These are phyloP conservation scores for Drosophila funebris DNA, from an alignment of 1,140 invertebrate genomes.

Conservation along the genomic window DNA sequence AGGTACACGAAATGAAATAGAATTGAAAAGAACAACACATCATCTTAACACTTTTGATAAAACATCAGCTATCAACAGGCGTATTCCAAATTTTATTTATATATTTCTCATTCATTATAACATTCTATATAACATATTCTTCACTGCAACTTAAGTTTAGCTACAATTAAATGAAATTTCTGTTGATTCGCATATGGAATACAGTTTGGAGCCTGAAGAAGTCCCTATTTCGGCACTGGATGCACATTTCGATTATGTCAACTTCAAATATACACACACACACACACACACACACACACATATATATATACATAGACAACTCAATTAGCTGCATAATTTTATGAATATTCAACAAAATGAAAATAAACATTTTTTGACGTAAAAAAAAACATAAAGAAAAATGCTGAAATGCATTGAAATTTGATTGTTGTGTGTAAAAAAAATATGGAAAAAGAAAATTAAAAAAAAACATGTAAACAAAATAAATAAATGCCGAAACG, in stretches of 20 bases:
- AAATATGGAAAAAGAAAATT: too few species aligned
- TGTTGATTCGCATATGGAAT: background rate
- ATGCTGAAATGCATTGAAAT: constrained; percentile 21
- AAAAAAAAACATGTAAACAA: constrained; percentile 18
- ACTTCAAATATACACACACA: background rate
- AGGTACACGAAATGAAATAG: background rate
- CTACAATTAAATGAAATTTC: background rate
- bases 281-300: constrained; percentile 11
- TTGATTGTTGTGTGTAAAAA: constrained; percentile 62
- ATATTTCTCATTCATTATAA: too few species aligned
- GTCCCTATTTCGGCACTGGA: background rate
- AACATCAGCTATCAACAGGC: background rate
- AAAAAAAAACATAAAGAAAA: background rate
- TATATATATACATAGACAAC: constrained; percentile 12
- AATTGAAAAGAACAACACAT: background rate
- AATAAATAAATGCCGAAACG: constrained; percentile 28
- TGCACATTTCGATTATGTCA: constrained; percentile 2
- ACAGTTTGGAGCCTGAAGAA: background rate
- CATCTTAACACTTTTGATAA: background rate
- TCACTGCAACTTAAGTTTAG: too few species aligned
- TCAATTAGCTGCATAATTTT: constrained; percentile 31
- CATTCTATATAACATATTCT: too few species aligned
- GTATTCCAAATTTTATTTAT: background rate
- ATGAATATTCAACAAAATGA: constrained; percentile 29
- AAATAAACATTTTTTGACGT: constrained; percentile 26